Evolutionary conservation across 1,140 invertebrate species (phyloP).

Genomic region (Tribolium castaneum): DNA sequence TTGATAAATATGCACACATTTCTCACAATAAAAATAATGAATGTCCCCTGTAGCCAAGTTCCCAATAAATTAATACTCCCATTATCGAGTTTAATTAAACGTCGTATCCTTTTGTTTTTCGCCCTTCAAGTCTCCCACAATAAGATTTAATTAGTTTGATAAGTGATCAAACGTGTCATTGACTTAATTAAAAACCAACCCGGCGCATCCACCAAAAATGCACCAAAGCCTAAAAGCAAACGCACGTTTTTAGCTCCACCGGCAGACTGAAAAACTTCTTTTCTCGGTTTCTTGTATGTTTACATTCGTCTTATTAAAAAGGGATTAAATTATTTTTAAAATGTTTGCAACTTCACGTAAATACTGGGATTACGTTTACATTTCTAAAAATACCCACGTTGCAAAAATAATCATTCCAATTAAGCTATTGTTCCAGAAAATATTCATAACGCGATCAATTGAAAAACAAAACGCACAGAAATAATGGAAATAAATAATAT

Average conservation of each 20-base stretch:
- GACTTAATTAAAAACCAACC: not conserved
- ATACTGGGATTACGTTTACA: too few relatives aligned
- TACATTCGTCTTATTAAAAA: too few relatives aligned
- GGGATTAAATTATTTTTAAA: too few relatives aligned
- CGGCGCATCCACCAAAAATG: not conserved
- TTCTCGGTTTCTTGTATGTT: not conserved
- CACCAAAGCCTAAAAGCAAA: not conserved
- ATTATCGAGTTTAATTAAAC: not conserved
- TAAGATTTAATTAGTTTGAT: not conserved
- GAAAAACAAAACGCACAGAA: not conserved
- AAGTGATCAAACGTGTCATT: not conserved
- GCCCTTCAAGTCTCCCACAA: not conserved
- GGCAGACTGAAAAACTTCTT: not conserved
- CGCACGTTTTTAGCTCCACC: too few relatives aligned
- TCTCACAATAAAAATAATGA: not conserved
- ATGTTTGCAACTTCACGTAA: too few relatives aligned
- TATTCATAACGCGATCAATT: not conserved
- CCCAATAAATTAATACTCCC: too few relatives aligned
- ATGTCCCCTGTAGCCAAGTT: not conserved
- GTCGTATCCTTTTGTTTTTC: not conserved
- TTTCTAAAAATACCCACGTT: not conserved
- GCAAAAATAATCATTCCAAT: not conserved
- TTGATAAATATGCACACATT: too few relatives aligned
- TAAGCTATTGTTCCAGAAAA: not conserved
- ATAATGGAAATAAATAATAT: not conserved